A percentile compares a stretch with the other conserved stretches of the same genome.
Evolutionary conservation across 2,113 vertebrate genomes (phyloP).

Genomic region (Sinocyclocheilus rhinocerous): DNA sequence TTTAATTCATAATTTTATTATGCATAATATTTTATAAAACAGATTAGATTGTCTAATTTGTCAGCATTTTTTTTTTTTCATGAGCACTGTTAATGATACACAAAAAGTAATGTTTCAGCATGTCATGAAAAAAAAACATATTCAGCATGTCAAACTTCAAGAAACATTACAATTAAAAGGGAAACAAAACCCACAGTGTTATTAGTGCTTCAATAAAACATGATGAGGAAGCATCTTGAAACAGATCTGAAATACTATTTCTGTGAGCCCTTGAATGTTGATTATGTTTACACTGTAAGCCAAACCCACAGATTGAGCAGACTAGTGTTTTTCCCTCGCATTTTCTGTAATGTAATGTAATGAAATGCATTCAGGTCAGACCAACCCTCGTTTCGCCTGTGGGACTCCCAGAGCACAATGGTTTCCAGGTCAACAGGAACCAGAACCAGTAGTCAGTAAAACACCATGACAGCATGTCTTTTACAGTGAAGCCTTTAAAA

Average conservation of each 20-base stretch:
- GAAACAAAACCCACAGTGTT: neutral
- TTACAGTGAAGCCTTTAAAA: constrained; percentile 20
- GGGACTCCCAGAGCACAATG: constrained; percentile 54
- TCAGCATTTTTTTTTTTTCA: no score
- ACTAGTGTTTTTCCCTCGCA: constrained; percentile 51
- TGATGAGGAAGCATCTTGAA: neutral
- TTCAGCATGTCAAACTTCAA: no score
- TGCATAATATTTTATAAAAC: no score
- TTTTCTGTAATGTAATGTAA: constrained; percentile 64
- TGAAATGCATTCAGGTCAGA: constrained; percentile 74
- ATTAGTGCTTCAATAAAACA: neutral
- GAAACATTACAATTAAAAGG: no score
- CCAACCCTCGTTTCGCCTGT: constrained; percentile 55
- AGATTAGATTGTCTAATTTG: no score
- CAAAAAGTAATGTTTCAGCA: no score
- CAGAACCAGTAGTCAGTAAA: constrained; percentile 15
- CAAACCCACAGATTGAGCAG: constrained; percentile 40
- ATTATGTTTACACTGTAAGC: constrained; percentile 13
- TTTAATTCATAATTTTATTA: no score
- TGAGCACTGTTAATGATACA: no score
- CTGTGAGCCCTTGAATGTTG: constrained; percentile 17
- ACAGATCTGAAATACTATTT: constrained; percentile 14
- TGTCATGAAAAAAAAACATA: no score
- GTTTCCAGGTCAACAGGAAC: constrained; percentile 51
- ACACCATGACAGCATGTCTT: constrained; percentile 4